Evolutionary conservation across 2,888 invertebrate species (phyloP), one percentile per base, ranked within the genome.

Genomic region (Quadroppia sp.): DNA sequence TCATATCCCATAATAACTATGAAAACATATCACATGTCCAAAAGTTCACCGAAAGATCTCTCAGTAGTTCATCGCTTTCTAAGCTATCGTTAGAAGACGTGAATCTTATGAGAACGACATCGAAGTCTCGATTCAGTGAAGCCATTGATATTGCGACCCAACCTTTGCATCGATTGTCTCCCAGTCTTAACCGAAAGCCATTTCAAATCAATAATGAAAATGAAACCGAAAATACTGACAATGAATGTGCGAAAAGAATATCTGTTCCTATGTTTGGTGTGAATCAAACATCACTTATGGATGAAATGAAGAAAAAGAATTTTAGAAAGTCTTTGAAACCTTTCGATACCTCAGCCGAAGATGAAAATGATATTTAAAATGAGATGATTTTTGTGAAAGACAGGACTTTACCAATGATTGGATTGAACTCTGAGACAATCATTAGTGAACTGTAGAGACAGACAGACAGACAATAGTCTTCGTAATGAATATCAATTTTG

Each of bases 91-190:
- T 32, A 4, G 59, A 59, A 32, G 59, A 59, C 59, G 17, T 59
- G 59, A 15, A 30, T 32, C 25, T 53, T 23, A 53, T 7, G 20
- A 25, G 11, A 13, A n/a, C 13, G n/a, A 23, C 67, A 23, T 40
- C 67, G 23, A 67, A 67, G n/a, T 67, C 67, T 11, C 40, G 32
- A 2, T 15, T 67, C 11, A 67, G 67, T 13, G 67, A 36, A 23
- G 40, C 40, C 42, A 67, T 67, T 23, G 67, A 67, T 23, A 23
- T 6, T 1, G 67, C 40, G 9, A 67, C 67, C 13, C 17, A 67
- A 67, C 67, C 67, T 2, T 13, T 67, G 15, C n/a, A n/a, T n/a
- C 23, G 20, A 20, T 40, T 23, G 13, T 67, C 67, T 11, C 67
- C 67, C 2, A 67, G 40, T 17, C 40, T 67, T 9, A n/a, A 17